Evolutionary conservation across 2,797 vertebrate species (phyloP).

Genomic region (Clarias fuscus): DNA sequence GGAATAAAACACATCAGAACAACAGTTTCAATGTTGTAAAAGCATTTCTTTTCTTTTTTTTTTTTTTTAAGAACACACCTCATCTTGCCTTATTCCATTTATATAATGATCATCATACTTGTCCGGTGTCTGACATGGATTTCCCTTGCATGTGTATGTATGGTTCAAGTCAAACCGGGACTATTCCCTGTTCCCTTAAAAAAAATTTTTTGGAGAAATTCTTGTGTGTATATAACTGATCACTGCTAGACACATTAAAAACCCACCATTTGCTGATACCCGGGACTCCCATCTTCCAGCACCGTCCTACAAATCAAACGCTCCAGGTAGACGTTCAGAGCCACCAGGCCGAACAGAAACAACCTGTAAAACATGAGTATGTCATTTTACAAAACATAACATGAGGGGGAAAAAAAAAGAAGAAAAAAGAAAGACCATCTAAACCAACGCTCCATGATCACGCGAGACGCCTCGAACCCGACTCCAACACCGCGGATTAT

Average conservation of each 20-base stretch:
- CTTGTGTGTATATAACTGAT: neutral
- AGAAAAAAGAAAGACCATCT: neutral
- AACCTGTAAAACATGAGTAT: slow-evolving; percentile 63
- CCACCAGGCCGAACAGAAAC: slow-evolving; percentile 71
- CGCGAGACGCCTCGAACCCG: neutral
- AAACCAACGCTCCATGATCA: neutral
- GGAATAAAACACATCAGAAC: neutral
- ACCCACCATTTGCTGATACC: slow-evolving; percentile 74
- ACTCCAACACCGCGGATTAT: neutral
- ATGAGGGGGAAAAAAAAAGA: neutral
- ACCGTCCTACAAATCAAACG: slow-evolving; percentile 70
- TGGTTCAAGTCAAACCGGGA: too few species aligned
- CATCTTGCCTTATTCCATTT: neutral
- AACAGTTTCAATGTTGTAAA: neutral
- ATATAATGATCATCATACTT: too few species aligned
- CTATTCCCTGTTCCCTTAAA: too few species aligned
- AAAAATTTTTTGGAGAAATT: too few species aligned
- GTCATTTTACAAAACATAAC: neutral
- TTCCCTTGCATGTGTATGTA: too few species aligned
- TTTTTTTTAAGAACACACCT: neutral
- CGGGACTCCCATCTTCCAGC: slow-evolving; percentile 62
- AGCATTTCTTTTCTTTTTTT: neutral
- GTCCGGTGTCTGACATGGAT: too few species aligned
- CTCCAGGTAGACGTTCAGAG: slow-evolving; percentile 78
- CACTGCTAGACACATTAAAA: neutral